phyloP scores from a whole-genome alignment of 2,888 invertebrate species.

The Pheosia gnoma region DNA sequence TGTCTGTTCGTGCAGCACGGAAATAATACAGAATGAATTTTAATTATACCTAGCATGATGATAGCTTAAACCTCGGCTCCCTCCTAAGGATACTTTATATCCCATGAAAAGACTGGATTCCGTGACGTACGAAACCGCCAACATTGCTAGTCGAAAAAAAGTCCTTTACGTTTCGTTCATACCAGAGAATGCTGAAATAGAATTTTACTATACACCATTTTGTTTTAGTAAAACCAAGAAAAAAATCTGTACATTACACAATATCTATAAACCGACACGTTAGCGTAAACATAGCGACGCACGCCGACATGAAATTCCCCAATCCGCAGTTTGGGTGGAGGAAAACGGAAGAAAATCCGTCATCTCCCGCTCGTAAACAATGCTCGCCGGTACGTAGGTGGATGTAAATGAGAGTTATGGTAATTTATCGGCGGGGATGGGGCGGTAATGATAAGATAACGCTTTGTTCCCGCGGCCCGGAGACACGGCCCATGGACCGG shows the following conservation, averaged over 20 bases:
- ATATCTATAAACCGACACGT: constrained; percentile 2
- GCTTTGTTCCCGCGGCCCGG: constrained; percentile 68
- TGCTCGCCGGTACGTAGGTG: constrained; percentile 66
- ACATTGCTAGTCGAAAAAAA: no score
- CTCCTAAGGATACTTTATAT: no score
- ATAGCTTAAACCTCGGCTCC: no score
- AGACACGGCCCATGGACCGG: constrained; percentile 64
- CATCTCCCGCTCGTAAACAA: constrained; percentile 79
- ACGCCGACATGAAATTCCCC: constrained; percentile 37
- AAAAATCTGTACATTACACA: background rate
- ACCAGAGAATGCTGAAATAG: no score
- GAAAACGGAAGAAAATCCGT: constrained; percentile 81
- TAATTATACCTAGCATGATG: no score
- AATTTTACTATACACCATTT: no score
- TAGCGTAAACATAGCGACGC: constrained; percentile 13
- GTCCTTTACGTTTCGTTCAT: no score
- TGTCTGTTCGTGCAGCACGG: no score
- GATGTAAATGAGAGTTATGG: constrained; percentile 81
- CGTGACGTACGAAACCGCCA: no score
- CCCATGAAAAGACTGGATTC: no score
- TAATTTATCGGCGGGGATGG: constrained; percentile 76
- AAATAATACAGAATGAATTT: no score
- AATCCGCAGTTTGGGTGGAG: constrained; percentile 45
- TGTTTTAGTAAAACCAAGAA: background rate
- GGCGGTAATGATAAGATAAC: constrained; percentile 78